Percentiles rank a stretch among this genome's conserved stretches.
Conservation (phyloP, 1,140 invertebrate genomes). For the Listronotus bonariensis region DNA sequence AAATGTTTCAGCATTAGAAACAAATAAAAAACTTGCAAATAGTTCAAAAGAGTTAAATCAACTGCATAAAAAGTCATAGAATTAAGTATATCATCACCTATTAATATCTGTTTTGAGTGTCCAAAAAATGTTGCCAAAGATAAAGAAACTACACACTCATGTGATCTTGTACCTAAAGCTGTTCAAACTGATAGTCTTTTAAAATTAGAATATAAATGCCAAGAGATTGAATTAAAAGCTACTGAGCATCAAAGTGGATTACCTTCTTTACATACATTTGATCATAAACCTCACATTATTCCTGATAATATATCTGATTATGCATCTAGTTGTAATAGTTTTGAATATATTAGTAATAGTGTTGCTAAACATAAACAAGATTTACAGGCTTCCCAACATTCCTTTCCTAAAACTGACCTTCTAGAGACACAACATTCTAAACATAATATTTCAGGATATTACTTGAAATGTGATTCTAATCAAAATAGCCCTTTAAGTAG, state of each 20-base stretch:
- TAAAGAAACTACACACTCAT: neutral
- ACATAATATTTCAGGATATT: slow-evolving; percentile 8
- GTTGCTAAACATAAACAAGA: too few species aligned
- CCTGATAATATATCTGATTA: slow-evolving; percentile 15
- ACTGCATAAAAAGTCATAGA: slow-evolving; percentile 9
- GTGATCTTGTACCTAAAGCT: slow-evolving; percentile 3
- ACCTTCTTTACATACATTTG: too few species aligned
- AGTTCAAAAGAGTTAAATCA: neutral
- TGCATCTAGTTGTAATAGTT: slow-evolving; percentile 12
- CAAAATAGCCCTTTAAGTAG: neutral
- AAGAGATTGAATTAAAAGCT: neutral
- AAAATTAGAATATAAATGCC: slow-evolving; percentile 13
- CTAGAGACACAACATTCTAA: neutral
- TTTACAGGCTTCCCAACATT: too few species aligned
- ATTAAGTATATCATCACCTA: slow-evolving; percentile 22
- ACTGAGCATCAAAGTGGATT: neutral
- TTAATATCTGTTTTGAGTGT: slow-evolving; percentile 14
- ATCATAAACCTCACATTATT: neutral
- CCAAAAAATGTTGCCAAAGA: neutral
- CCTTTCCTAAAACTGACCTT: slow-evolving; percentile 33
- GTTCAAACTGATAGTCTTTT: slow-evolving; percentile 15
- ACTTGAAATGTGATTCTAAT: slow-evolving; percentile 2
- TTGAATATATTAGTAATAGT: slow-evolving; percentile 19
- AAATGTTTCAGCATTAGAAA: neutral
- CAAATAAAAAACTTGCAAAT: neutral